Conservation (phyloP, 1,140 invertebrate species). For the Prorops nasuta region DNA sequence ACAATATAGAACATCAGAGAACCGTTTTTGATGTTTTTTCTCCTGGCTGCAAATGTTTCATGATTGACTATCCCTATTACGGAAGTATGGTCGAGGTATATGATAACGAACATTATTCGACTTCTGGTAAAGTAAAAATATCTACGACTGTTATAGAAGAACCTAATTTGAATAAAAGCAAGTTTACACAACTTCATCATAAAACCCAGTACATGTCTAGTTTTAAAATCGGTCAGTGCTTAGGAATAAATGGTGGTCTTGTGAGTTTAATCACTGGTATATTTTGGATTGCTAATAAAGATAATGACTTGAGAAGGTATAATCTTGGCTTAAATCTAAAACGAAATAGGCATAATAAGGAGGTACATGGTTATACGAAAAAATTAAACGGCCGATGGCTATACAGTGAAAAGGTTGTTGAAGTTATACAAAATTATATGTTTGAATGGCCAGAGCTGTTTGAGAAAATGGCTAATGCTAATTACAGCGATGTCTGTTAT, state of each 20-base stretch:
- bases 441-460: constrained; percentile 74
- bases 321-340: constrained; percentile 93
- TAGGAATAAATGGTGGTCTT: constrained; percentile 68
- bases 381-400: constrained; percentile 72
- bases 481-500: too few relatives aligned
- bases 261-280: constrained; percentile 83
- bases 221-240: constrained; percentile 50
- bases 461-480: constrained; percentile 56
- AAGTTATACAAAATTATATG: constrained; percentile 71
- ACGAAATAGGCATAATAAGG: constrained; percentile 73
- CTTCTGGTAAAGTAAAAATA: constrained; percentile 60
- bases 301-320: too few relatives aligned
- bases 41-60: constrained; percentile 67
- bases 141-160: constrained; percentile 53
- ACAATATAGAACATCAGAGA: constrained; percentile 42
- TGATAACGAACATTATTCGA: constrained; percentile 46
- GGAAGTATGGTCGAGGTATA: constrained; percentile 73
- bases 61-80: constrained; percentile 77
- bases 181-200: constrained; percentile 16
- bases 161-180: constrained; percentile 49
- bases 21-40: constrained; percentile 74
- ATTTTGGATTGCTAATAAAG: too few relatives aligned
- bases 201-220: constrained; percentile 40
- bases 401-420: constrained; percentile 76
- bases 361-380: constrained; percentile 79